Evolutionary conservation across 2,113 vertebrate genomes (phyloP), one percentile per base, ranked within the genome.

Genomic region (Bufo gargarizans): DNA sequence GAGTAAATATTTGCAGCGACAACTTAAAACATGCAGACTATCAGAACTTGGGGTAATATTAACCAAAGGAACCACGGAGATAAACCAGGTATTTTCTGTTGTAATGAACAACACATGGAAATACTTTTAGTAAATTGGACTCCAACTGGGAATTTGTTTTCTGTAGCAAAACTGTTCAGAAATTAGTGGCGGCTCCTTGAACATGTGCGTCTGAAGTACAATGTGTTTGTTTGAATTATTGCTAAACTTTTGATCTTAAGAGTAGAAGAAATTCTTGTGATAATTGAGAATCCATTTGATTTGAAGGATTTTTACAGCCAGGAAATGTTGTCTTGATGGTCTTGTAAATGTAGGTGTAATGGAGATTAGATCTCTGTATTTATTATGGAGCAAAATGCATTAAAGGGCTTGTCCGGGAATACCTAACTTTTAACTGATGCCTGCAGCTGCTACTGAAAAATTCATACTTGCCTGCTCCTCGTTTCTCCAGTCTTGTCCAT

Each of bases 71-170:
- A 47, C 56, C 78, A n/a, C 22, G 20, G 22, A 61, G 49, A 56
- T 3, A 81, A 74, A 59, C 33, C 33, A 47, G 49, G 56, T 61
- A 74, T 76, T 55, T 76, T 71, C 53, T 58, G 22, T 59, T 20
- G 12, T 85, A 76, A 76, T 76, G 84, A 85, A 61, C 67, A 85
- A 58, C 84, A 85, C 71, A 85, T 85, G 84, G 33, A 85, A 58
- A 59, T 56, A 14, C 50, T 61, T 55, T 80, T 7, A 76, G 53
- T 58, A 76, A n/a, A 74, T 55, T 76, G 84, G 67, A 53, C 83
- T 74, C 83, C 19, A 56, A 84, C 20, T 72, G 83, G 50, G 47
- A 14, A 45, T 76, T 20, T 76, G 16, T 81, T 58, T 22, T 81
- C 56, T 49, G 13, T 74, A 61, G 56, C 1, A 19, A 19, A 14